A percentile compares a stretch with the other conserved stretches of the same genome.
These are phyloP conservation scores for Pollenia amentaria DNA, from an alignment of 2,888 invertebrate species.

Conservation along the genomic window DNA sequence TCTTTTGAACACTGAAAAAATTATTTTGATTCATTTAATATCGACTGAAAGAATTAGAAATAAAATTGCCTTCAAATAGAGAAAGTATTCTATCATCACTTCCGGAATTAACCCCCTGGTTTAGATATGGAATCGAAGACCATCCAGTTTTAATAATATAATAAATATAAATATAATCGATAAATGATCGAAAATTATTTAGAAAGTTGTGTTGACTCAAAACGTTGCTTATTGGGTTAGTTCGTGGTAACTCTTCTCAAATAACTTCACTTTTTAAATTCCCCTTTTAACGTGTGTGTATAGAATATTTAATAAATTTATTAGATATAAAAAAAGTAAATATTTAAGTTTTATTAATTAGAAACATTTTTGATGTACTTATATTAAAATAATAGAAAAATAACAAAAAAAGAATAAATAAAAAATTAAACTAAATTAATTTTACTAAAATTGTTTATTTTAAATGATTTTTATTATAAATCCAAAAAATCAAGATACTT, in stretches of 20 bases:
- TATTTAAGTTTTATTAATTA: constrained; percentile 73
- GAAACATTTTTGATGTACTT: constrained; percentile 56
- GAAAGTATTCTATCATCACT: too few relatives aligned
- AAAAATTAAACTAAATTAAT: constrained; percentile 32
- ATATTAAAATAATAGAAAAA: constrained; percentile 39
- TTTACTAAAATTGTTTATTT: constrained; percentile 60
- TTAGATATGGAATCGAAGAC: too few relatives aligned
- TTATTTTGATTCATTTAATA: too few relatives aligned
- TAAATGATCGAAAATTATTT: too few relatives aligned
- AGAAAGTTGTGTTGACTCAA: too few relatives aligned
- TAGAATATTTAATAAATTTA: constrained; percentile 53
- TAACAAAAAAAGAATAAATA: constrained; percentile 1
- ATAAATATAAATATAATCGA: too few relatives aligned
- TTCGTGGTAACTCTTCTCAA: neutral
- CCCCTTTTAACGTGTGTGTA: constrained; percentile 19
- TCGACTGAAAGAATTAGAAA: too few relatives aligned
- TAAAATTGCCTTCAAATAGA: too few relatives aligned
- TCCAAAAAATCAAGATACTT: constrained; percentile 29
- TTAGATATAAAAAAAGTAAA: constrained; percentile 64
- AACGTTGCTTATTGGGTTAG: neutral
- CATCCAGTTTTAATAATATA: too few relatives aligned
- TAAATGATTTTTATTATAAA: constrained; percentile 44
- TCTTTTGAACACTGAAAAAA: too few relatives aligned
- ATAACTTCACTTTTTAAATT: neutral
- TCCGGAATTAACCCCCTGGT: too few relatives aligned